phyloP scores from a whole-genome alignment of 1,140 invertebrate genomes.

The Orchestia grillus region DNA sequence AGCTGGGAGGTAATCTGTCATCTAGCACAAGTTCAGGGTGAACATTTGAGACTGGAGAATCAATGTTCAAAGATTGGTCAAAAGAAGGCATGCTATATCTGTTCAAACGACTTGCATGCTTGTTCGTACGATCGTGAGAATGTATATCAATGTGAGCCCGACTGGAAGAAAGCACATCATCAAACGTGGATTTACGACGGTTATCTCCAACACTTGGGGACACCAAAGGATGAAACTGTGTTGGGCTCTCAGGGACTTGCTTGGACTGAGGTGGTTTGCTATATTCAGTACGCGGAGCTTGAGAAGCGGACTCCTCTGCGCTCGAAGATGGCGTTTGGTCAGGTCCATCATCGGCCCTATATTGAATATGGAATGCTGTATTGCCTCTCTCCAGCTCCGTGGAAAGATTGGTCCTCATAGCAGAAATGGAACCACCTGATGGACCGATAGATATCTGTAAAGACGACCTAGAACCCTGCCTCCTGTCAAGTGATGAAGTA shows the following conservation, averaged over 20 bases:
- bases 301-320: slow-evolving; percentile 15
- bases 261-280: slow-evolving; percentile 58
- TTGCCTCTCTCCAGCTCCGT: slow-evolving; percentile 66
- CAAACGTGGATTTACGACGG: background rate
- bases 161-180: background rate
- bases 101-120: background rate
- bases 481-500: slow-evolving; percentile 67
- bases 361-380: slow-evolving; percentile 68
- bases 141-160: background rate
- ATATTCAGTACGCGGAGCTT: slow-evolving; percentile 60
- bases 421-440: slow-evolving; percentile 67
- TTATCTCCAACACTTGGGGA: background rate
- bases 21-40: background rate
- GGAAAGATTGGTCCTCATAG: slow-evolving; percentile 67
- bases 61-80: background rate
- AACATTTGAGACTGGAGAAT: background rate
- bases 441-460: slow-evolving; percentile 68
- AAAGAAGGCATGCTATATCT: background rate
- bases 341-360: slow-evolving; percentile 52
- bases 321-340: slow-evolving; percentile 7
- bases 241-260: slow-evolving; percentile 59
- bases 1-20: background rate
- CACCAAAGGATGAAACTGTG: slow-evolving; percentile 45
- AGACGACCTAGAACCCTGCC: slow-evolving; percentile 67
- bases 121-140: background rate